Conservation (phyloP, 2,113 vertebrate genomes). For the Rhipidura dahli region DNA sequence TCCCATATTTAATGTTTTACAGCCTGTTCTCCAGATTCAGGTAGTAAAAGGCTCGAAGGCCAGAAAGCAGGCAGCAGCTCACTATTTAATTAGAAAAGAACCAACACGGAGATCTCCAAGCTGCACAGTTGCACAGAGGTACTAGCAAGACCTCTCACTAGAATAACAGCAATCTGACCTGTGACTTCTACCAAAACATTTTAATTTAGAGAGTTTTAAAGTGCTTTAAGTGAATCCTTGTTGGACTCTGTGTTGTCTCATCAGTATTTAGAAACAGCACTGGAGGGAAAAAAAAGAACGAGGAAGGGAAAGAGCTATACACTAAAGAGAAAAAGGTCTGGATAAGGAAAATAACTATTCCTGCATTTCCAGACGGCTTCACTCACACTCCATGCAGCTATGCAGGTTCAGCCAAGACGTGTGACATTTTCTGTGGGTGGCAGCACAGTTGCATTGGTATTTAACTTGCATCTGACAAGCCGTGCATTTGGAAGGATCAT, state of each 20-base stretch:
- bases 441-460: neutral
- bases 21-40: slow-evolving; percentile 59
- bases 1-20: slow-evolving; percentile 68
- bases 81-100: slow-evolving; percentile 52
- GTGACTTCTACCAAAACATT: neutral
- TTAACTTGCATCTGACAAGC: neutral
- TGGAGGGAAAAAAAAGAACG: neutral
- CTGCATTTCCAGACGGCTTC: neutral
- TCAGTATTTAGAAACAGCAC: neutral
- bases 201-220: neutral
- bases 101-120: neutral
- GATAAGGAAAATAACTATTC: neutral
- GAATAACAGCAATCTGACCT: neutral
- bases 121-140: neutral
- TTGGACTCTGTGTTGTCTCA: neutral
- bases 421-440: neutral
- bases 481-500: neutral
- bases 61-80: slow-evolving; percentile 29
- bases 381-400: neutral
- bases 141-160: neutral
- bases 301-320: neutral
- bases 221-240: neutral
- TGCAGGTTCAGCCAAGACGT: neutral
- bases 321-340: neutral
- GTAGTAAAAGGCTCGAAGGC: slow-evolving; percentile 59